Base-by-base conservation (phyloP, 2,113 vertebrate genomes). In the Syngnathus scovelli region DNA sequence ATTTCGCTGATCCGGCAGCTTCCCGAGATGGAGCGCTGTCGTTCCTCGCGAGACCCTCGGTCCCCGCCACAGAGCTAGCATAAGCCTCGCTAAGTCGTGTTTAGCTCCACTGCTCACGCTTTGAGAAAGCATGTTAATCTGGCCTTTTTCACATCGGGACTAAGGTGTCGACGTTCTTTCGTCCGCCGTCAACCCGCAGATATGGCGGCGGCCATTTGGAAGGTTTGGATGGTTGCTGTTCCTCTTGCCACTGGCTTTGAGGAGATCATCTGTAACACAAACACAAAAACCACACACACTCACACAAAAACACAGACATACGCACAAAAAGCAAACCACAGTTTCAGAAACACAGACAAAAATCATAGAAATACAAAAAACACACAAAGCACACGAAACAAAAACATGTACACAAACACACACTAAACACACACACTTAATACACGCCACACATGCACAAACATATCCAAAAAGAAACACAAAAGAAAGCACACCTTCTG, bases 121-220 rank as follows among this genome's bases (percentile, higher is more conserved):
- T 83, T 84, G 87, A 87, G 86, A 89, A 80, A 87, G 74, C 85
- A 70, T 83, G 85, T 86, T 89, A 87, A 90, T 87, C 87, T 81
- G 82, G 86, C 83, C 55, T 87, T 48, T 88, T 85, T 85, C 75
- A 76, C 12, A 66, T 49, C 11, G 69, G 54, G 72, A 82, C 86
- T 82, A 78, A 87, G 81, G 61, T 62, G 82, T 87, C 79, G 70
- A 77, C 55, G 15, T 27, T 23, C 83, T 83, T 83, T 71, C 81
- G 78, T 86, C 76, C 79, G 78, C 78, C 82, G 84, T 73, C 86
- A 88, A 87, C 84, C 85, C 86, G 84, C 76, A 83, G 77, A 78
- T 21, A 58, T 61, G 61, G 75, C 44, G 10, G 54, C 44, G 73
- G 79, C 84, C 84, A 86, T 83, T 79, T 86, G 83, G n/a, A 56